Conservation (phyloP, 2,113 vertebrate species). For the Thunnus maccoyii region DNA sequence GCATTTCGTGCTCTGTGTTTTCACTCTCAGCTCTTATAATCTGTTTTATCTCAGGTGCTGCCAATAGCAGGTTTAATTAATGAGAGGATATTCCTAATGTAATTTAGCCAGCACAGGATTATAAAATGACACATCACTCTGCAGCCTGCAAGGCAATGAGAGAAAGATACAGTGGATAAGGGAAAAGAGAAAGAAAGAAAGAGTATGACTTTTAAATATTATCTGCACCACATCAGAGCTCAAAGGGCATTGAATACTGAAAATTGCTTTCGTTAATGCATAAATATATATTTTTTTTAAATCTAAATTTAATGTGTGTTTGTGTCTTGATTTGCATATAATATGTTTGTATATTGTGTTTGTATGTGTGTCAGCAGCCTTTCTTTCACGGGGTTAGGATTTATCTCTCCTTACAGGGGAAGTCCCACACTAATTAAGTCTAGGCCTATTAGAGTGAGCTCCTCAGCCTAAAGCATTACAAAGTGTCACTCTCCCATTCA, state of each 20-base stretch:
- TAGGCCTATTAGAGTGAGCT: constrained; percentile 68
- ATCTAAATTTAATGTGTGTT: constrained; percentile 24
- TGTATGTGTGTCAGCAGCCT: constrained; percentile 57
- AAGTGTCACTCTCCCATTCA: constrained; percentile 72
- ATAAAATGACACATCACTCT: constrained; percentile 79
- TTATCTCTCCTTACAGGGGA: constrained; percentile 65
- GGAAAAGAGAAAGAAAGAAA: constrained; percentile 19
- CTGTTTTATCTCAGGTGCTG: constrained; percentile 84
- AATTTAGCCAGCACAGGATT: constrained; percentile 79
- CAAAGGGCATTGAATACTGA: constrained; percentile 21
- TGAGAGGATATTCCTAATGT: constrained; percentile 82
- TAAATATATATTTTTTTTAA: background rate
- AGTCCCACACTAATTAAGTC: constrained; percentile 78
- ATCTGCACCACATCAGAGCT: constrained; percentile 51
- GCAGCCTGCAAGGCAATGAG: constrained; percentile 61
- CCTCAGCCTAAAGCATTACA: constrained; percentile 66
- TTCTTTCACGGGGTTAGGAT: constrained; percentile 59
- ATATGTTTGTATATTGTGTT: constrained; percentile 42
- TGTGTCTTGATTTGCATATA: constrained; percentile 18
- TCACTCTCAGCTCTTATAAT: constrained; percentile 80
- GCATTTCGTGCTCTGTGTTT: constrained; percentile 72
- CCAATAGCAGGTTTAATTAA: constrained; percentile 85
- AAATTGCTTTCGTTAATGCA: constrained; percentile 14
- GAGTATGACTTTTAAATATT: constrained; percentile 26
- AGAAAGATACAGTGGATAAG: constrained; percentile 37